A percentile compares a stretch with the other conserved stretches of the same genome.
phyloP scores from a whole-genome alignment of 2,888 invertebrate species.

The Labia minor region DNA sequence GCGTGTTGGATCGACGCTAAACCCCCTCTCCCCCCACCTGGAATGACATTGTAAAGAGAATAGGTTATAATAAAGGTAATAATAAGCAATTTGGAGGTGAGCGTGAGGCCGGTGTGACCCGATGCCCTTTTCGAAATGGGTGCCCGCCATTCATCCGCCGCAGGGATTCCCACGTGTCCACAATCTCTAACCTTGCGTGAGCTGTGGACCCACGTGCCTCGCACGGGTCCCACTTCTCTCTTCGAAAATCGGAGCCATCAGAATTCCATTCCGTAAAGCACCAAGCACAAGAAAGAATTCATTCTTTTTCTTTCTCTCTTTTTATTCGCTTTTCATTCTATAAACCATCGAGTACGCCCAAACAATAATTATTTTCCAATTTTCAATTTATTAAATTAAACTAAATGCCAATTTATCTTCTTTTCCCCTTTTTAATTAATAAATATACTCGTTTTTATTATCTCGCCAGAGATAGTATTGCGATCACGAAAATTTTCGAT shows the following conservation, averaged over 20 bases:
- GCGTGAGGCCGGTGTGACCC: not conserved
- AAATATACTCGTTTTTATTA: too few species aligned
- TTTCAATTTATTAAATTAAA: too few species aligned
- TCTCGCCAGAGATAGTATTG: too few species aligned
- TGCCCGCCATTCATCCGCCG: not conserved
- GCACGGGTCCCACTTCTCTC: not conserved
- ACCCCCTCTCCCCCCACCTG: not conserved
- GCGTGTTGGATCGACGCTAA: too few species aligned
- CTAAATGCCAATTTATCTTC: too few species aligned
- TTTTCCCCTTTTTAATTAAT: too few species aligned
- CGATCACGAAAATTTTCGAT: too few species aligned
- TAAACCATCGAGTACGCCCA: too few species aligned
- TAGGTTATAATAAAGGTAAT: not conserved
- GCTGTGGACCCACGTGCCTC: not conserved
- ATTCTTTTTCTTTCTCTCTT: not conserved
- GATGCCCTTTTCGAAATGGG: not conserved
- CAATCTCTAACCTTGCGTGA: not conserved
- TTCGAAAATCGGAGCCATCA: not conserved
- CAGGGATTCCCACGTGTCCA: not conserved
- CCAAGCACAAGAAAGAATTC: too few species aligned
- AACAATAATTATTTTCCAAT: too few species aligned
- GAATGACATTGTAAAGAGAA: slow-evolving; percentile 3
- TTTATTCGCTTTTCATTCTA: not conserved
- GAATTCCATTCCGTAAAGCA: too few species aligned
- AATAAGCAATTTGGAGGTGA: slow-evolving; percentile 8